Base-by-base conservation (phyloP, 2,113 vertebrate genomes). In the Platichthys stellatus region DNA sequence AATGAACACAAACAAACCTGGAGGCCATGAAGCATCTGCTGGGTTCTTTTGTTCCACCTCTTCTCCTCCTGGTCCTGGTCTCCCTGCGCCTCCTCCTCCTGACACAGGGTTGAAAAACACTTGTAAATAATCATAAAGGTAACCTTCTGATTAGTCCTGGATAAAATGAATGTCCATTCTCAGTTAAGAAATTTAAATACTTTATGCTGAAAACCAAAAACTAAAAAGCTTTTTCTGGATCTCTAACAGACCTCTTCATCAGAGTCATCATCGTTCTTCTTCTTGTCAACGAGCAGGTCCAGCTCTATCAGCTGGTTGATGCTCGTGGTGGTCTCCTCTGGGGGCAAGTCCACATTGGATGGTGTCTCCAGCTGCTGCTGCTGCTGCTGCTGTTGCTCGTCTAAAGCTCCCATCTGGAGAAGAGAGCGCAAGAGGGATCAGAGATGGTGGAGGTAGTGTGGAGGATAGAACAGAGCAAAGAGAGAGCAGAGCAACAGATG, bases 21-120 rank as follows among this genome's bases (percentile, higher is more conserved):
- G 74, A 99, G 96, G 20, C 97, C 97, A 58, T 98, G 96, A 58
- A 99, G 97, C 97, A 99, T 98, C 92, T 99, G 97, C 81, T 99
- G 98, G 76, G 98, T 99, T 81, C 98, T 97, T 89, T 99, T 98
- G 90, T 98, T 99, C 97, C 97, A 99, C 38, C 97, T 95, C 82
- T 96, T 96, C 91, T 99, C 97, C 86, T 99, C 98, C 87, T 98
- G 97, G 91, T 99, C 98, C 85, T 98, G 97, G 84, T 98, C 96
- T 76, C 96, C 96, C 12, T 96, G 96, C 3, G 76, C 94, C 0
- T 98, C 97, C 86, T 97, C 97, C 64, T 97, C 97, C 97, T 98
- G 18, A 17, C 47, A 51, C 15, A 69, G 9, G 10, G 61, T 61
- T 58, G 35, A 21, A 69, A 63, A 40, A 24, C 20, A 56, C 40